Percentiles rank a stretch among this genome's conserved stretches.
Evolutionary conservation across 2,888 invertebrate species (phyloP).

Genomic region (Masnerella sp.): DNA sequence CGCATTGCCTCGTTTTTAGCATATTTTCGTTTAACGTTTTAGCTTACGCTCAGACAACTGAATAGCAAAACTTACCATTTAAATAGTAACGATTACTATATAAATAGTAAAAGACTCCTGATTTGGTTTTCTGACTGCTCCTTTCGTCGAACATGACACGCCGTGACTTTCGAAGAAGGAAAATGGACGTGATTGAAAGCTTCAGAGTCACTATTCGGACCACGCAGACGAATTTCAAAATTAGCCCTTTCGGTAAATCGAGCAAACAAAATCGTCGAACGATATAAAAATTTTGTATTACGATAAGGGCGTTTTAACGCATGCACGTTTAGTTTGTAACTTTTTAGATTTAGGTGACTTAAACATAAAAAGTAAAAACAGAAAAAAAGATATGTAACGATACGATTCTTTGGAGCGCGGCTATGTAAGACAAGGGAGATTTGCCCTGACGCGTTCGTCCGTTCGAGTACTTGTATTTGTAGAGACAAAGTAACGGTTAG

Average conservation of each 20-base stretch:
- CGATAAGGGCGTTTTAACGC: conserved; percentile 37
- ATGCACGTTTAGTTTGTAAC: conserved; percentile 51
- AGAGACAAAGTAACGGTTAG: conserved; percentile 29
- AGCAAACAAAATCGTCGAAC: conserved; percentile 7
- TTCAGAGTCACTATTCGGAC: too few species aligned
- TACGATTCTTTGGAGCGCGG: conserved; percentile 28
- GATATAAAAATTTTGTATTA: conserved; percentile 8
- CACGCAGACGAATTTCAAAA: conserved; percentile 20
- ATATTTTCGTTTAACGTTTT: conserved; percentile 17
- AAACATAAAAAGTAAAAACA: conserved; percentile 10
- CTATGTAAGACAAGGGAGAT: conserved; percentile 29
- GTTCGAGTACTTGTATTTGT: conserved; percentile 55
- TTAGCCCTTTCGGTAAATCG: conserved; percentile 4
- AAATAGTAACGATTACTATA: too few species aligned
- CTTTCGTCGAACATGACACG: too few species aligned
- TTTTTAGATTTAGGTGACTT: conserved; percentile 36
- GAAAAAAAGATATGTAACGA: conserved; percentile 8
- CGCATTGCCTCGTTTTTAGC: conserved; percentile 52
- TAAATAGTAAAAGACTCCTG: too few species aligned
- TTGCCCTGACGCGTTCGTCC: conserved; percentile 41
- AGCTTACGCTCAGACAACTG: too few species aligned
- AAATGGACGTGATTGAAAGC: too few species aligned
- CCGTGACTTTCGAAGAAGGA: neutral
- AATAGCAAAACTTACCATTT: too few species aligned
- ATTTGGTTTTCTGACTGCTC: too few species aligned